These are phyloP conservation scores for Xerus rutilus DNA, from an alignment of 2,797 vertebrate species.

Conservation along the genomic window DNA sequence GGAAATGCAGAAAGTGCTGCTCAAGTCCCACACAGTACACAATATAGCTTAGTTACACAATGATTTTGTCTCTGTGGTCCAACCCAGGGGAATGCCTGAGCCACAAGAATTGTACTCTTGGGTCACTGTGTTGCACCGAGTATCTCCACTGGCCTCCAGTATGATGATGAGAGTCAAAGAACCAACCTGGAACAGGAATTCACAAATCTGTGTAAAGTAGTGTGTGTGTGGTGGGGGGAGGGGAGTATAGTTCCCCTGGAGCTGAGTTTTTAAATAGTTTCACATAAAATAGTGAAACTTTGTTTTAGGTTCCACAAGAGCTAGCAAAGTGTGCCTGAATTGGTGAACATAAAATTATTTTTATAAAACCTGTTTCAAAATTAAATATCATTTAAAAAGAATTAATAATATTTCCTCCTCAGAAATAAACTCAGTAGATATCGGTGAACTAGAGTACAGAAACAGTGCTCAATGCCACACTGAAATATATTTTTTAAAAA, in stretches of 20 bases:
- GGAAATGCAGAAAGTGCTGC: background rate
- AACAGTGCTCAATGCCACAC: slow-evolving; percentile 78
- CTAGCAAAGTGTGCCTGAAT: background rate
- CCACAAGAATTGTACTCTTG: background rate
- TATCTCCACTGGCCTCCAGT: background rate
- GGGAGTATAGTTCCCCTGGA: background rate
- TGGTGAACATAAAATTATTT: background rate
- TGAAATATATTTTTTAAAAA: slow-evolving; percentile 78
- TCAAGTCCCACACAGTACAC: background rate
- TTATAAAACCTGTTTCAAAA: background rate
- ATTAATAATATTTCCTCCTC: slow-evolving; percentile 47
- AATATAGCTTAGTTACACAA: background rate
- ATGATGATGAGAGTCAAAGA: background rate
- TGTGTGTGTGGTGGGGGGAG: too few species aligned
- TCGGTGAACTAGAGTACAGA: slow-evolving; percentile 79
- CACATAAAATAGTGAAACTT: background rate
- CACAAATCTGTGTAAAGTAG: background rate
- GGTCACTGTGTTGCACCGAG: background rate
- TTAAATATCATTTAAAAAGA: background rate
- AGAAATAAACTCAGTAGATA: slow-evolving; percentile 79
- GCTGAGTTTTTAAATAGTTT: slow-evolving; percentile 29
- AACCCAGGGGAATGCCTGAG: background rate
- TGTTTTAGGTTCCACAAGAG: background rate
- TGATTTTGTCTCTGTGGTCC: background rate
- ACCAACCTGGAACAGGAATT: background rate